Percentiles rank a stretch among this genome's conserved stretches.
Evolutionary conservation across 2,113 vertebrate species (phyloP).

Genomic region (Tiliqua scincoides): DNA sequence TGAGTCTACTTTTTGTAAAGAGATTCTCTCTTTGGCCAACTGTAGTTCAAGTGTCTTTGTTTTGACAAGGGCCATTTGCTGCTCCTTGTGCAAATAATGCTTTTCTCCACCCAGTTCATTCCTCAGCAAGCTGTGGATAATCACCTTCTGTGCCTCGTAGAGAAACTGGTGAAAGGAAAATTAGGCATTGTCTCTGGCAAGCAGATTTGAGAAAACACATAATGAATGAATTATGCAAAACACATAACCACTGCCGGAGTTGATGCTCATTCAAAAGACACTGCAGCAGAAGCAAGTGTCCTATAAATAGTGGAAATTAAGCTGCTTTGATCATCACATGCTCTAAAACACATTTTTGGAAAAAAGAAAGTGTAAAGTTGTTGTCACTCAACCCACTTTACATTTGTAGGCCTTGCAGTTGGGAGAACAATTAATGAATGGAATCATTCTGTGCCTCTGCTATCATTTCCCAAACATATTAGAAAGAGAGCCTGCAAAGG

Average conservation of each 20-base stretch:
- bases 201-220: constrained; percentile 4
- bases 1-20: neutral
- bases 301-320: constrained; percentile 45
- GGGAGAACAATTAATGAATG: constrained; percentile 54
- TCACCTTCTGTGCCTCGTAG: neutral
- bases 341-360: constrained; percentile 23
- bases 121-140: neutral
- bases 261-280: constrained; percentile 35
- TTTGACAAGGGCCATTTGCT: constrained; percentile 27
- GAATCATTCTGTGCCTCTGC: constrained; percentile 55
- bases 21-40: neutral
- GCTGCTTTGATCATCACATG: constrained; percentile 23
- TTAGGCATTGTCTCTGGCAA: neutral
- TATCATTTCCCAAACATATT: constrained; percentile 60
- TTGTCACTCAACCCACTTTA: constrained; percentile 8
- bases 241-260: neutral
- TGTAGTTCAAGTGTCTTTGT: neutral
- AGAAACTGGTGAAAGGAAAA: constrained; percentile 22
- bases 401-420: constrained; percentile 13
- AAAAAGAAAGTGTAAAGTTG: constrained; percentile 33
- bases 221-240: constrained; percentile 24
- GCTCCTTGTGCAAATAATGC: constrained; percentile 18
- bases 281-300: constrained; percentile 28
- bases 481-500: constrained; percentile 44
- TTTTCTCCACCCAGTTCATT: constrained; percentile 20